Conservation (phyloP, 1,140 invertebrate species). For the Tetraneura akinire region DNA sequence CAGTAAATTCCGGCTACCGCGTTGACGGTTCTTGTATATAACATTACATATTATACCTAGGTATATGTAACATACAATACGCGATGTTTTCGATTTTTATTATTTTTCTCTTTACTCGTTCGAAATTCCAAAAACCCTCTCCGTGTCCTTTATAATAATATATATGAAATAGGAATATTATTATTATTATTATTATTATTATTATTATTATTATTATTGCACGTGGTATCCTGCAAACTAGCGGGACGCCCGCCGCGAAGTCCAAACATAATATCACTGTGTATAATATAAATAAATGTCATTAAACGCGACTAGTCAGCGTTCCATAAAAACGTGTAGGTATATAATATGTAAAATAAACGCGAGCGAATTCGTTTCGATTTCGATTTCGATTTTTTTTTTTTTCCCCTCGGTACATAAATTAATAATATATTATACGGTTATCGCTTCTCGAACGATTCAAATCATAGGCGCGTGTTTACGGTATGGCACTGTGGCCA, state of each 20-base stretch:
- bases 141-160: too few species aligned
- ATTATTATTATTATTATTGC: too few species aligned
- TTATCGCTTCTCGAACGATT: too few species aligned
- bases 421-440: too few species aligned
- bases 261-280: neutral
- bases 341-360: neutral
- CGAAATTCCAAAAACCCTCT: slow-evolving; percentile 36
- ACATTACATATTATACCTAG: too few species aligned
- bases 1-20: slow-evolving; percentile 37
- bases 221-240: neutral
- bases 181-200: too few species aligned
- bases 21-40: neutral
- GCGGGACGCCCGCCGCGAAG: slow-evolving; percentile 12
- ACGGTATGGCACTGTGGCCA: too few species aligned
- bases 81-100: slow-evolving; percentile 22
- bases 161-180: too few species aligned
- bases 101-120: neutral
- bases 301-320: neutral
- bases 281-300: neutral
- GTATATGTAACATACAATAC: neutral
- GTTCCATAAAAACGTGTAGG: neutral
- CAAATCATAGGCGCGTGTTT: too few species aligned
- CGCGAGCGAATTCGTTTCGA: neutral
- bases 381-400: neutral
- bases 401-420: neutral